Percentiles rank a stretch among this genome's conserved stretches.
phyloP scores from a whole-genome alignment of 2,113 vertebrate species.

The Bettongia penicillata region DNA sequence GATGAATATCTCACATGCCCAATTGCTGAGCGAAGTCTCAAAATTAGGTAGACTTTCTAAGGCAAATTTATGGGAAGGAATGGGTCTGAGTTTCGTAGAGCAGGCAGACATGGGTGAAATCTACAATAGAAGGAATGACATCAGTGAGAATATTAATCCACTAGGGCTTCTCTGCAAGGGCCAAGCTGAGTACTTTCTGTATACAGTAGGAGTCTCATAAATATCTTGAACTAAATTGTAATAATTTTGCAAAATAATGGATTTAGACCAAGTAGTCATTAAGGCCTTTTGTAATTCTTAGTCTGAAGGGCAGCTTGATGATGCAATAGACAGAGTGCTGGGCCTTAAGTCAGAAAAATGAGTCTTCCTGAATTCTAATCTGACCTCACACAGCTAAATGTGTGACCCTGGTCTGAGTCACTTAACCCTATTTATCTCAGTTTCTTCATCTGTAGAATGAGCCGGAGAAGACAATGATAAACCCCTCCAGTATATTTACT shows the following conservation, averaged over 20 bases:
- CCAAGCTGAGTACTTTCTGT: background rate
- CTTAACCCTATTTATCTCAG: background rate
- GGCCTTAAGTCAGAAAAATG: background rate
- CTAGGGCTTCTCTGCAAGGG: too few relatives aligned
- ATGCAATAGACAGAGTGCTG: too few relatives aligned
- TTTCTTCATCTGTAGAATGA: background rate
- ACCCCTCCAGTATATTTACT: background rate
- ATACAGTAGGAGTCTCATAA: background rate
- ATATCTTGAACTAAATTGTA: background rate
- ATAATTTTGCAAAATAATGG: background rate
- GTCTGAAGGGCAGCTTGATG: background rate
- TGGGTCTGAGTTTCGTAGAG: background rate
- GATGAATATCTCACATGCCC: background rate
- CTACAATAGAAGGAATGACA: background rate
- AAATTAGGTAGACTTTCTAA: background rate
- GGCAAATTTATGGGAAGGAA: background rate
- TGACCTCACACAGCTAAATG: too few relatives aligned
- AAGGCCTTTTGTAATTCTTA: background rate
- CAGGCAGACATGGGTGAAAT: background rate
- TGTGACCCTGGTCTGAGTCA: background rate
- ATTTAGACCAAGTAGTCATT: background rate
- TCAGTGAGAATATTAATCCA: too few relatives aligned
- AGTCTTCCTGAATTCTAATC: background rate
- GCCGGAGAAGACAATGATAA: background rate
- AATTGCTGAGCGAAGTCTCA: background rate